Base-by-base conservation (phyloP, 1,140 invertebrate genomes). In the Drosophila rufa region DNA sequence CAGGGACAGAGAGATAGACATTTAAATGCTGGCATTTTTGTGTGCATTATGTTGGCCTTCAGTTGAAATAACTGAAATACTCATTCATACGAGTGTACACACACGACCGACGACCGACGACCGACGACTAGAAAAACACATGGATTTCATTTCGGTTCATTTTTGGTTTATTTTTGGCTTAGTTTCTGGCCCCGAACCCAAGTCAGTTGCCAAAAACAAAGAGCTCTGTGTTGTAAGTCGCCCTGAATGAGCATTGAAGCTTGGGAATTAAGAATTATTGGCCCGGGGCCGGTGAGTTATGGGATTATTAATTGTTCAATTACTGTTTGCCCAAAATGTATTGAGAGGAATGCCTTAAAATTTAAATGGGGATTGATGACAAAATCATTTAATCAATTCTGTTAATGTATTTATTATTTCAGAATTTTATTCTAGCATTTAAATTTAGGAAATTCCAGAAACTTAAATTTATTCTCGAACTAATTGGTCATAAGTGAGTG, bases 1-100 rank as follows among this genome's bases (percentile, higher is more conserved):
- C 9, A 30, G 5, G 4, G 40, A 40, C 15, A 50, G 25, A 30
- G 55, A 36, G 12, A 43, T 19, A 17, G 19, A 62, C 67, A 70
- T 70, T 70, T 56, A 70, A 70, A 59, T 71, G 53, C 12, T 19
- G n/a, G 36, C 67, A 57, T 73, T 48, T 50, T 73, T 71, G 45
- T 48, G 69, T 42, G 69, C 69, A 71, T 71, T 74, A 74, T 73
- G 70, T 51, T 60, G 70, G 70, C 27, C 55, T 60, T 51, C 70
- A 73, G 38, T 73, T 38, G 45, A 51, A 73, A 73, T 73, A 74
- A 51, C 68, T 60, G 68, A 38, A 73, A 73, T 51, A 36, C 69
- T 57, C 42, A 66, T 40, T 55, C 47, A 55, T 40, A 15, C 30
- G 30, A 46, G 11, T n/a, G 5, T 46, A 12, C 57, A 59, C 42